A percentile compares a stretch with the other conserved stretches of the same genome.
Evolutionary conservation across 2,113 vertebrate species (phyloP).

Genomic region (Prunella fulvescens): DNA sequence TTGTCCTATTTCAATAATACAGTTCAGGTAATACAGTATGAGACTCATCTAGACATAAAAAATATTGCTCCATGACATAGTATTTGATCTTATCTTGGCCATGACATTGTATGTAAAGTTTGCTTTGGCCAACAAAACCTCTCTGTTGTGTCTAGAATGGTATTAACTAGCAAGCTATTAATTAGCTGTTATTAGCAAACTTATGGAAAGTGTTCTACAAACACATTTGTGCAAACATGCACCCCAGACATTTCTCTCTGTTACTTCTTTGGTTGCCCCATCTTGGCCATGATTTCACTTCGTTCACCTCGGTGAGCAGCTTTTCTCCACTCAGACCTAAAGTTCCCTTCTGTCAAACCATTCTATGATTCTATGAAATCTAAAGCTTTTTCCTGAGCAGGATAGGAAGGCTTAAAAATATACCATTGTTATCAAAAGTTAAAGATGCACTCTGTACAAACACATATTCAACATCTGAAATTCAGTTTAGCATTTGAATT

Average conservation of each 20-base stretch:
- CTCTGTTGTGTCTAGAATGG: background rate
- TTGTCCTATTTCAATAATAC: background rate
- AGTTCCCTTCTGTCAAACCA: background rate
- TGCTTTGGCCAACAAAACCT: background rate
- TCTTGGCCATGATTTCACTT: background rate
- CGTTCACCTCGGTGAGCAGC: rapidly evolving
- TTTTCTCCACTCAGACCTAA: background rate
- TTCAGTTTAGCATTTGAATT: background rate
- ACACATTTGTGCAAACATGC: background rate
- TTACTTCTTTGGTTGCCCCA: background rate
- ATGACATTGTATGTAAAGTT: background rate
- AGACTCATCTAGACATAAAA: background rate
- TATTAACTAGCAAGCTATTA: background rate
- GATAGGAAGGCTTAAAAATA: background rate
- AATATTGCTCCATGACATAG: background rate
- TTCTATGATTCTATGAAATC: background rate
- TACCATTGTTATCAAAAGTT: background rate
- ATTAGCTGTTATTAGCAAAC: background rate
- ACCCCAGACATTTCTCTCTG: background rate
- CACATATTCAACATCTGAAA: background rate
- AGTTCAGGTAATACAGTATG: background rate
- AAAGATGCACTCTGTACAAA: background rate
- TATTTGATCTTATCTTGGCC: background rate
- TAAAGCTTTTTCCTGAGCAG: background rate
- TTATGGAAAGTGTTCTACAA: background rate